Evolutionary conservation across 2,888 invertebrate genomes (phyloP).

Genomic region (Hyppa rectilinea): DNA sequence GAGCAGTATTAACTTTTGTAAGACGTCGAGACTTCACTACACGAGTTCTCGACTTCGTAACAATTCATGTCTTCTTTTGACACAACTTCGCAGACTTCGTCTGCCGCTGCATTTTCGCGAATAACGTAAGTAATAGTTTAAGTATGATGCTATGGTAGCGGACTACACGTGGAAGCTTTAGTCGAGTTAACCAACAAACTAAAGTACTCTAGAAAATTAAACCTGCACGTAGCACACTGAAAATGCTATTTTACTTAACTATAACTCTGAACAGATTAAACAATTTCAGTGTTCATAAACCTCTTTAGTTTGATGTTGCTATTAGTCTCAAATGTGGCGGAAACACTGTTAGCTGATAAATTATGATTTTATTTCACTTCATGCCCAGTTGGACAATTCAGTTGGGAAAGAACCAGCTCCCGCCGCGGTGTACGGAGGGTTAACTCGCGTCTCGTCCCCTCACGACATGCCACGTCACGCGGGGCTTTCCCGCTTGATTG

Average conservation of each 20-base stretch:
- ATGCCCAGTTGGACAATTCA: conserved; percentile 52
- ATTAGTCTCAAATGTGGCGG: conserved; percentile 34
- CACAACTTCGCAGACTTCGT: neutral
- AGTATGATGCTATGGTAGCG: conserved; percentile 46
- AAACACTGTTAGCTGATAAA: conserved; percentile 41
- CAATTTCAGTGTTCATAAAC: neutral
- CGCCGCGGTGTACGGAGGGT: conserved; percentile 27
- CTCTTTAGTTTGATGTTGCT: conserved; percentile 7
- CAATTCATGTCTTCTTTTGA: conserved; percentile 11
- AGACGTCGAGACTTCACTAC: neutral
- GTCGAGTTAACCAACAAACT: conserved; percentile 48
- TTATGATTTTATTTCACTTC: conserved; percentile 47
- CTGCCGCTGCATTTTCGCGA: conserved; percentile 15
- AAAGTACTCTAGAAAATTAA: conserved; percentile 50
- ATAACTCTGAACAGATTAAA: conserved; percentile 27
- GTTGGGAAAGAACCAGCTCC: conserved; percentile 19
- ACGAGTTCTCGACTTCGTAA: conserved; percentile 10
- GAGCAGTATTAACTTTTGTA: neutral
- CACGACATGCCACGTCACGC: conserved; percentile 63
- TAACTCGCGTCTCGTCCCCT: conserved; percentile 53
- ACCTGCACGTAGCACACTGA: conserved; percentile 8
- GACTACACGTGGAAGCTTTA: conserved; percentile 32
- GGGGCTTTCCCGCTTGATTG: conserved; percentile 62
- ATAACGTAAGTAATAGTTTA: conserved; percentile 45
- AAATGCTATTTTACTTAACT: conserved; percentile 9